Base-by-base conservation (phyloP, 2,113 vertebrate genomes). In the Halichoeres trimaculatus region DNA sequence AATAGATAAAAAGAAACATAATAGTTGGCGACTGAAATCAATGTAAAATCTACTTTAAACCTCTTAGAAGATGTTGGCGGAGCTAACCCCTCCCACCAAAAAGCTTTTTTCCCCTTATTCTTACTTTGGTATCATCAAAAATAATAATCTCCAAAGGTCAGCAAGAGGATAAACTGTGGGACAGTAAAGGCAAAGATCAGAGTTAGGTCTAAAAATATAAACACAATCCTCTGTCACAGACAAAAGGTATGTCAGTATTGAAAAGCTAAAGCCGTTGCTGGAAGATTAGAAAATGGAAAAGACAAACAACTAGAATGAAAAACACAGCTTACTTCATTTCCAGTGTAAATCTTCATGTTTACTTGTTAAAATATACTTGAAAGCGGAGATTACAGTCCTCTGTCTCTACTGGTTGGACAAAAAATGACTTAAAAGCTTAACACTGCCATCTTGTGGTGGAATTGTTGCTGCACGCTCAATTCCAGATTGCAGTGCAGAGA, bases 401-500 rank as follows among this genome's bases (percentile, higher is more conserved):
- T 12, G 12, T 50, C 50, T 65, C 22, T 19, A 24, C 24, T 45
- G 24, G 5, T 4, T 12, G 7, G 17, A 60, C 17, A 8, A 16
- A 36, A 11, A 67, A 5, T 8, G 14, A 40, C 2, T 48, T 12
- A 1, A 45, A 19, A 55, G 62, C 20, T 20, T 50, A 47, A 75
- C 69, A 76, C 55, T 40, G 85, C 85, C 91, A 89, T 83, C 90
- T 91, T 86, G 89, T 92, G 93, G 86, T 58, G 0, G 1, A 64
- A 20, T 13, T 17, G 10, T n/a, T 24, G 47, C 9, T 65, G n/a
- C 59, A 70, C 91, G 81, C 20, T 10, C 13, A 35, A 30, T 40
- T n/a, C n/a, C n/a, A n/a, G n/a, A 40, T 0, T 1, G 43, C 45
- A 22, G 50, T 8, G 5, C 2, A 41, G 48, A 23, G 11, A 4